phyloP scores from a whole-genome alignment of 2,113 vertebrate genomes.

The Syngnathus floridae region DNA sequence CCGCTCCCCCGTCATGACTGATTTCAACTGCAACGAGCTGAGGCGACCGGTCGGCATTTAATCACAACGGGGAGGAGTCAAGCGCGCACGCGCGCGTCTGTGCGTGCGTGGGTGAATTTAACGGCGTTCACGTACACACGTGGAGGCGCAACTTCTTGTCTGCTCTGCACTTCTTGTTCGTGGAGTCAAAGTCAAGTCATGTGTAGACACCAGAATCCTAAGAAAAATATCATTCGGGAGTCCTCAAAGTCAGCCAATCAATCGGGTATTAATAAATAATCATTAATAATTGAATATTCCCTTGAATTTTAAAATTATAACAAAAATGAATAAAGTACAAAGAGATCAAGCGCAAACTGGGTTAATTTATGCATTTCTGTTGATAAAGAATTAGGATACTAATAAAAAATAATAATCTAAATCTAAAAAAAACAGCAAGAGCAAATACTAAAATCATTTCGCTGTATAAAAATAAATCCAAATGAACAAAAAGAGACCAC shows the following conservation, averaged over 20 bases:
- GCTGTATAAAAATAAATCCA: not conserved
- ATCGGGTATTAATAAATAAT: not conserved
- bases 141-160: not conserved
- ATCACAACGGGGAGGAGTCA: constrained; percentile 51
- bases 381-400: too few species aligned
- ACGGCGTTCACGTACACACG: not conserved
- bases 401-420: too few species aligned
- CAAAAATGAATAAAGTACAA: not conserved
- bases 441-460: not conserved
- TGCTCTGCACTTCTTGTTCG: not conserved
- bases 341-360: too few species aligned
- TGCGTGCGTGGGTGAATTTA: too few species aligned
- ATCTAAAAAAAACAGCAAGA: too few species aligned
- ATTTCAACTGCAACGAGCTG: constrained; percentile 19
- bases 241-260: too few species aligned
- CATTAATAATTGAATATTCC: not conserved
- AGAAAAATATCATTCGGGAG: not conserved
- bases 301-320: not conserved
- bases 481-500: not conserved
- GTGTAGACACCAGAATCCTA: not conserved
- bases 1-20: constrained; percentile 43
- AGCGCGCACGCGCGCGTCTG: not conserved
- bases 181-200: not conserved
- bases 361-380: too few species aligned
- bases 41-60: constrained; percentile 38